Evolutionary conservation across 2,113 vertebrate genomes (phyloP).

Genomic region (Cavia porcellus): DNA sequence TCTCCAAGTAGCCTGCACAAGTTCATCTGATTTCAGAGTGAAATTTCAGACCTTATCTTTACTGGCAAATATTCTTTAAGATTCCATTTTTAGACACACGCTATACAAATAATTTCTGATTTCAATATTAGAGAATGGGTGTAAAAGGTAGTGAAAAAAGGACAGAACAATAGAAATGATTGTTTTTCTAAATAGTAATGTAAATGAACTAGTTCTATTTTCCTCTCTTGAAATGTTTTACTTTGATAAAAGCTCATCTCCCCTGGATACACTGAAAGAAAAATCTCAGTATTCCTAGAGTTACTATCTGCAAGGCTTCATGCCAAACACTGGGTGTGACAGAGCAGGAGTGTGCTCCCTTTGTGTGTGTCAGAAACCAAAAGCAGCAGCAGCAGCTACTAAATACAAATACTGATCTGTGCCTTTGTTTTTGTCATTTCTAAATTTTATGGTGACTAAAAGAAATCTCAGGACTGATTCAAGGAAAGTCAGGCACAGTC

Average conservation of each 20-base stretch:
- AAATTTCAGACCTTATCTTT: not conserved
- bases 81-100: not conserved
- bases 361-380: not conserved
- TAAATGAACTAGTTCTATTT: constrained; percentile 56
- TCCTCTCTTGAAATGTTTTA: constrained; percentile 31
- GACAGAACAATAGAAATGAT: not conserved
- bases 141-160: not conserved
- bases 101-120: constrained; percentile 36
- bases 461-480: not conserved
- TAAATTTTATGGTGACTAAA: constrained; percentile 37
- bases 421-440: not conserved
- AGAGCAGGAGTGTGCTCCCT: not conserved
- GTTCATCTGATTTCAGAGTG: constrained; percentile 1
- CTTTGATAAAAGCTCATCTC: not conserved
- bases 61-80: constrained; percentile 40
- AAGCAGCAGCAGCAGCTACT: not conserved
- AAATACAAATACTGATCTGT: not conserved
- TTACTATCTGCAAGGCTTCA: not conserved
- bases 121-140: not conserved
- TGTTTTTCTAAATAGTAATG: constrained; percentile 32
- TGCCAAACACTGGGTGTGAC: not conserved
- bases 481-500: not conserved
- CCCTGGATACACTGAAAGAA: not conserved
- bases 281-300: constrained; percentile 31
- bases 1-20: not conserved